These are phyloP conservation scores for Pogonomyrmex barbatus DNA, from an alignment of 1,140 invertebrate species.

Conservation along the genomic window DNA sequence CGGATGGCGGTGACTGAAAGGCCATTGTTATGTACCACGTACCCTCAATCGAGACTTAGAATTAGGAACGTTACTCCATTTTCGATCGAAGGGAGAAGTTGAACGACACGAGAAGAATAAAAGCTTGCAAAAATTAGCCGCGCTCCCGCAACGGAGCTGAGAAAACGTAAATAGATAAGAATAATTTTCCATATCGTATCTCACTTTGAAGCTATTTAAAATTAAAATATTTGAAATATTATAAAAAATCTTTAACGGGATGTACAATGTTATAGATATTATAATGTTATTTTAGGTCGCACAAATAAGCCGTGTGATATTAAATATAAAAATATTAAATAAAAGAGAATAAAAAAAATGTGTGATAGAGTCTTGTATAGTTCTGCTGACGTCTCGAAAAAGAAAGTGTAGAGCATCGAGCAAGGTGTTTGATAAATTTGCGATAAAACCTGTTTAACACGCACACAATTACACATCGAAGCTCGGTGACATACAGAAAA, in stretches of 20 bases:
- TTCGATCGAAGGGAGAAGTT: not conserved
- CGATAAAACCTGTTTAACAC: slow-evolving; percentile 18
- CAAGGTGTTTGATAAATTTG: not conserved
- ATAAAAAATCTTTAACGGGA: not conserved
- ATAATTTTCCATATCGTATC: not conserved
- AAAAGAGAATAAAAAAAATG: slow-evolving; percentile 7
- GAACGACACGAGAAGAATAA: not conserved
- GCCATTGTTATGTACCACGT: slow-evolving; percentile 22
- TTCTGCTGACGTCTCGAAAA: not conserved
- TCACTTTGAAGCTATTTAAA: not conserved
- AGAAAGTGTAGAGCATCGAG: not conserved
- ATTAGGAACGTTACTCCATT: slow-evolving; percentile 37
- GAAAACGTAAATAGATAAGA: not conserved
- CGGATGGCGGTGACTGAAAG: slow-evolving; percentile 20
- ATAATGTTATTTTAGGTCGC: not conserved
- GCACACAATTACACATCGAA: not conserved
- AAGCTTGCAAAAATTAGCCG: not conserved
- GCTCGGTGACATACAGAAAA: slow-evolving; percentile 29
- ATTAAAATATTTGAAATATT: not conserved
- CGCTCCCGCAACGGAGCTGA: not conserved
- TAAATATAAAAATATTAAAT: slow-evolving; percentile 11
- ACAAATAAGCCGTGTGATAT: slow-evolving; percentile 1
- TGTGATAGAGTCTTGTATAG: not conserved
- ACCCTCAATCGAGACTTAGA: slow-evolving; percentile 9
- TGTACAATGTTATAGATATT: not conserved